These are phyloP conservation scores for Cydia strobilella DNA, from an alignment of 1,140 invertebrate genomes.

Conservation along the genomic window DNA sequence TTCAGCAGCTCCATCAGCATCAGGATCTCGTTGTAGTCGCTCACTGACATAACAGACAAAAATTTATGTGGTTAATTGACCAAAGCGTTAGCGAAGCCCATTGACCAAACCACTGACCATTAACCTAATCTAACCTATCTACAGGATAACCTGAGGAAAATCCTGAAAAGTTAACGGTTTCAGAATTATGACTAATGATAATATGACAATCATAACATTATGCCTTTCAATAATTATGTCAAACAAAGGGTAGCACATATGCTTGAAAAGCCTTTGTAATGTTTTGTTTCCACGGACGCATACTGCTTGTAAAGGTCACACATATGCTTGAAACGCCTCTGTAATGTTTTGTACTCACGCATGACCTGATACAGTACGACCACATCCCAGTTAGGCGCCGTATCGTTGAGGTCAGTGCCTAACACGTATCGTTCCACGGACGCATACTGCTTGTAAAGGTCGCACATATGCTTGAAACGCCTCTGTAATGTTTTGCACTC, in stretches of 20 bases:
- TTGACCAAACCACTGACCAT: too few species aligned
- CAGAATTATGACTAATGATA: too few species aligned
- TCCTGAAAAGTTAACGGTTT: too few species aligned
- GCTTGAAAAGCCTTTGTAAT: too few species aligned
- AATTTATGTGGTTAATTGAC: too few species aligned
- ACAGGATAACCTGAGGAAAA: too few species aligned
- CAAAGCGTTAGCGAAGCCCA: too few species aligned
- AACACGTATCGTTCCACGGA: not conserved
- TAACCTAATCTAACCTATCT: too few species aligned
- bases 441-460: not conserved
- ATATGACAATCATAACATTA: too few species aligned
- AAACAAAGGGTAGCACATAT: too few species aligned
- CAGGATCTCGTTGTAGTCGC: constrained; percentile 2
- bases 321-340: not conserved
- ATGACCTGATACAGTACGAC: not conserved
- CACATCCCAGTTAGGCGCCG: not conserved
- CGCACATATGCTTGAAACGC: not conserved
- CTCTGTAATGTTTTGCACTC: not conserved
- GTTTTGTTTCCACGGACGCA: not conserved
- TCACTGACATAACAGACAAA: not conserved
- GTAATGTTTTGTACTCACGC: not conserved
- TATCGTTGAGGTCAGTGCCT: not conserved
- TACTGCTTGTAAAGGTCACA: not conserved
- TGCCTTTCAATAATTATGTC: too few species aligned
- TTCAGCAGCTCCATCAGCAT: not conserved